Conservation (phyloP, 2,113 vertebrate genomes). For the Gracilinanus agilis region DNA sequence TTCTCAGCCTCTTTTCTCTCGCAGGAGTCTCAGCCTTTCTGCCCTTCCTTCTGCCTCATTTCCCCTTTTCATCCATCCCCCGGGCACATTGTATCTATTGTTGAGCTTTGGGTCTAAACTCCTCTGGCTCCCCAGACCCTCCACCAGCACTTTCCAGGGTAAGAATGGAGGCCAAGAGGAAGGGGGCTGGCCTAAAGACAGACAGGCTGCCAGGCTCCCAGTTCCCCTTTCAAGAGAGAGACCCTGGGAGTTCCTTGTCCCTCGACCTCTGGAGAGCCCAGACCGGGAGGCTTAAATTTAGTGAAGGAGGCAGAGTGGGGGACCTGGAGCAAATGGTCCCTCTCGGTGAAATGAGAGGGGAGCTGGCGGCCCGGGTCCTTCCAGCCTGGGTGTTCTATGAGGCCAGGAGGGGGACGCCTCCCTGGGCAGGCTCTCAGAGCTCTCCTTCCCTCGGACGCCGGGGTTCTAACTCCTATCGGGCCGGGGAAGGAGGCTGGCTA, state of each 20-base stretch:
- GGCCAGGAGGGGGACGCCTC: neutral
- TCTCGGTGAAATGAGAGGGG: neutral
- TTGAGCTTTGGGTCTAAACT: no score
- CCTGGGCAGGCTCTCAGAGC: neutral
- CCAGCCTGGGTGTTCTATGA: neutral
- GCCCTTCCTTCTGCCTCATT: no score
- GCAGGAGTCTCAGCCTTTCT: no score
- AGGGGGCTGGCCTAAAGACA: neutral
- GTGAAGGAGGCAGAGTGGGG: neutral
- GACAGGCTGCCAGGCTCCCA: neutral
- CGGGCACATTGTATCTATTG: no score
- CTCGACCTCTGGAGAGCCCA: neutral
- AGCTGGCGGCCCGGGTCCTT: neutral
- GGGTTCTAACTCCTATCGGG: neutral
- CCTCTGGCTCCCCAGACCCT: no score
- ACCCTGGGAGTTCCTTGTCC: neutral
- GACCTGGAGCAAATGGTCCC: neutral
- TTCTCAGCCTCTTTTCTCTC: no score
- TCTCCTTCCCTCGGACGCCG: neutral
- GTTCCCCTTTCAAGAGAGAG: neutral
- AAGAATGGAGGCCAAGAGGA: neutral
- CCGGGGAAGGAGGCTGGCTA: neutral
- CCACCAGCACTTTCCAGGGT: neutral
- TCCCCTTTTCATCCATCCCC: no score
- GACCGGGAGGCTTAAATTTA: neutral